Evolutionary conservation across 2,797 vertebrate species (phyloP).

Genomic region (Coregonus ussuriensis): DNA sequence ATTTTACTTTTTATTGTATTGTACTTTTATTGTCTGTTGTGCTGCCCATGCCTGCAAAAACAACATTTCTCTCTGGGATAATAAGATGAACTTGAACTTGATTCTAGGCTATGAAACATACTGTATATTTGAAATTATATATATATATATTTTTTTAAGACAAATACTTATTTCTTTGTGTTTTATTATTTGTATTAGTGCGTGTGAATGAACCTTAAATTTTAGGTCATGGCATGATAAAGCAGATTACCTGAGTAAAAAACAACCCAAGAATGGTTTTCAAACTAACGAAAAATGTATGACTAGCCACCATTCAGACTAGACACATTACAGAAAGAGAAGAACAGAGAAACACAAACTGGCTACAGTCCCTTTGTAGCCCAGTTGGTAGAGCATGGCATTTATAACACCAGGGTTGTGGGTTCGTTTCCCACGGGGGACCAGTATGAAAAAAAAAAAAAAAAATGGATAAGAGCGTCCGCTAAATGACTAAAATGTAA

Average conservation of each 20-base stretch:
- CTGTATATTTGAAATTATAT: too few species aligned
- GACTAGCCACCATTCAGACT: too few species aligned
- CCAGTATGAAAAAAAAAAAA: too few species aligned
- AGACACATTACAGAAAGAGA: too few species aligned
- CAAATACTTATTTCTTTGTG: not conserved
- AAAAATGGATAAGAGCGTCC: not conserved
- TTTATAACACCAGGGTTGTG: too few species aligned
- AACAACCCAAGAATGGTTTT: not conserved
- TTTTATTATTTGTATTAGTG: not conserved
- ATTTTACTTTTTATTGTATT: too few species aligned
- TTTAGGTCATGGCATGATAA: not conserved
- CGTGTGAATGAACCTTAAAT: not conserved
- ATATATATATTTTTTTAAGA: not conserved
- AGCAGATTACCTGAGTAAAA: not conserved
- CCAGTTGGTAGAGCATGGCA: too few species aligned
- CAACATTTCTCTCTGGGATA: too few species aligned
- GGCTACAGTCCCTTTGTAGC: too few species aligned
- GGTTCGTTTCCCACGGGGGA: not conserved
- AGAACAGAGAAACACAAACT: too few species aligned
- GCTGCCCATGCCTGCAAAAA: too few species aligned
- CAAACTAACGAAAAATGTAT: not conserved
- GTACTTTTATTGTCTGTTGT: too few species aligned
- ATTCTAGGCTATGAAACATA: not conserved
- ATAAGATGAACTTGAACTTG: not conserved
- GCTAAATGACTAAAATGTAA: not conserved